Conservation (phyloP, 2,113 vertebrate genomes). For the Erythrolamprus reginae region DNA sequence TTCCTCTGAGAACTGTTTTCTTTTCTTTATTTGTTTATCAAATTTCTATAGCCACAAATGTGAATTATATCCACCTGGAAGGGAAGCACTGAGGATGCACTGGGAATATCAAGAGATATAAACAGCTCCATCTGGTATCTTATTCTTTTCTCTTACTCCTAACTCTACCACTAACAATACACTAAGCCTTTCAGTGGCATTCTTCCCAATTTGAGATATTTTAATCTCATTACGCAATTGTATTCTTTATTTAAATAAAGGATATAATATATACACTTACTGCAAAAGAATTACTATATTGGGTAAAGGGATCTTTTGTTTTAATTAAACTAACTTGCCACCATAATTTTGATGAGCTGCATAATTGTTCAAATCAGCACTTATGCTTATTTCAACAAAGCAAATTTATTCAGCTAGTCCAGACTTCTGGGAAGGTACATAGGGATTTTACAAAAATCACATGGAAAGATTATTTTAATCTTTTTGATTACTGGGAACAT, state of each 20-base stretch:
- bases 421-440: conserved; percentile 51
- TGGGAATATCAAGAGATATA: not conserved
- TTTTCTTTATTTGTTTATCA: not conserved
- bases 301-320: conserved; percentile 1
- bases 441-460: conserved; percentile 60
- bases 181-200: not conserved
- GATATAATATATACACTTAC: not conserved
- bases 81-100: not conserved
- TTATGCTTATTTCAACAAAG: conserved; percentile 64
- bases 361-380: conserved; percentile 61
- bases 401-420: conserved; percentile 62
- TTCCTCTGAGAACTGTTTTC: not conserved
- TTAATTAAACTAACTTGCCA: conserved; percentile 48
- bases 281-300: not conserved
- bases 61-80: not conserved
- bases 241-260: not conserved
- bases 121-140: not conserved
- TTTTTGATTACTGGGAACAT: conserved; percentile 51
- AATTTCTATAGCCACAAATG: not conserved
- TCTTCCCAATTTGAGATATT: conserved; percentile 15
- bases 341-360: conserved; percentile 52
- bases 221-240: not conserved
- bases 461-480: conserved; percentile 62
- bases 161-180: not conserved
- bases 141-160: conserved; percentile 7